A percentile compares a stretch with the other conserved stretches of the same genome.
Conservation (phyloP, 2,113 vertebrate species). For the Callorhinus ursinus region DNA sequence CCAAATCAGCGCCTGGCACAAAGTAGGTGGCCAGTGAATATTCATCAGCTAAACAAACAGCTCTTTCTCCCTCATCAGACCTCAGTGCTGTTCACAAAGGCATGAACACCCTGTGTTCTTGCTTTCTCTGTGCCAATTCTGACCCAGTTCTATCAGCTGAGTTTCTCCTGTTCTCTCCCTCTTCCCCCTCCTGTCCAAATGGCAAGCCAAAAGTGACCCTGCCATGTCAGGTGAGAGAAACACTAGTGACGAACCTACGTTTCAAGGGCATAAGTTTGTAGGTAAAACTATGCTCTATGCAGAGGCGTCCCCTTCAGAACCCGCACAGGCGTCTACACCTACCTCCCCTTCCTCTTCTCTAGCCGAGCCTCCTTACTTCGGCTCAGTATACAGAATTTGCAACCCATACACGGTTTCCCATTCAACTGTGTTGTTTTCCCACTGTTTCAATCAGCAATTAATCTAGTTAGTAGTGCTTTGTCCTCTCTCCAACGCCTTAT, state of each 20-base stretch:
- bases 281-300: neutral
- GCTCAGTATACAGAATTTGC: neutral
- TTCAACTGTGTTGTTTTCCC: neutral
- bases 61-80: neutral
- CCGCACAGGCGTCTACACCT: fast-evolving
- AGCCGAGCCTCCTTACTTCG: neutral
- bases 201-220: neutral
- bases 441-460: neutral
- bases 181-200: slow-evolving; percentile 5
- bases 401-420: neutral
- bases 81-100: neutral
- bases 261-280: neutral
- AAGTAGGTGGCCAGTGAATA: neutral
- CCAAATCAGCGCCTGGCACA: neutral
- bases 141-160: slow-evolving; percentile 11
- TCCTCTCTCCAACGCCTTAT: neutral
- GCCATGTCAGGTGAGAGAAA: neutral
- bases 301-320: neutral
- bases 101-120: neutral
- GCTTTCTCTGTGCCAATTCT: slow-evolving; percentile 21
- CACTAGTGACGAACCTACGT: neutral
- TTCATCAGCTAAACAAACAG: neutral
- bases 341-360: neutral
- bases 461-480: neutral
- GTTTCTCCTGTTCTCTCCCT: neutral